Percentiles rank a stretch among this genome's conserved stretches.
These are phyloP conservation scores for Cynodonichthys magdalenae DNA, from an alignment of 2,797 vertebrate genomes.

Conservation along the genomic window DNA sequence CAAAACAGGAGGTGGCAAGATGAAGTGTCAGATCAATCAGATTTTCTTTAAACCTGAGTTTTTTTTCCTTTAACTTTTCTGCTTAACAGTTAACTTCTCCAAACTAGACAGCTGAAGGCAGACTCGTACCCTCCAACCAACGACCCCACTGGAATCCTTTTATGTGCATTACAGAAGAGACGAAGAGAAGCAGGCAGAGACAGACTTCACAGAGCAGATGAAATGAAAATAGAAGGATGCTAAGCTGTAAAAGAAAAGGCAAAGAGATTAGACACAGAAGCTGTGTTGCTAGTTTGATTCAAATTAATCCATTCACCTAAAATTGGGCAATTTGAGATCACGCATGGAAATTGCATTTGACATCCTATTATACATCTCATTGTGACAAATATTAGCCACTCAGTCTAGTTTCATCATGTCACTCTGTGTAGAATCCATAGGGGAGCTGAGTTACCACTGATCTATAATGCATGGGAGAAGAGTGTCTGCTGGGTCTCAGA, in stretches of 20 bases:
- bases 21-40: slow-evolving; percentile 56
- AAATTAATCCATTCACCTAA: slow-evolving; percentile 55
- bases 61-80: slow-evolving; percentile 29
- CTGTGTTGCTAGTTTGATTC: slow-evolving; percentile 54
- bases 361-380: slow-evolving; percentile 48
- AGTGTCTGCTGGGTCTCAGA: slow-evolving; percentile 53
- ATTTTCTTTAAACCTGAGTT: slow-evolving; percentile 36
- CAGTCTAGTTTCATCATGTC: slow-evolving; percentile 45
- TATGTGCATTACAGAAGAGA: slow-evolving; percentile 45
- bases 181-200: slow-evolving; percentile 26
- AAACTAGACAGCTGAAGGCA: slow-evolving; percentile 41
- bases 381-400: slow-evolving; percentile 61
- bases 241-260: slow-evolving; percentile 45
- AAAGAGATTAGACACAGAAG: slow-evolving; percentile 48
- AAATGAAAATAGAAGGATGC: slow-evolving; percentile 38
- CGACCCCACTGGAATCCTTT: slow-evolving; percentile 42
- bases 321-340: slow-evolving; percentile 51
- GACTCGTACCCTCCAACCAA: slow-evolving; percentile 20
- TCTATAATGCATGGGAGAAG: slow-evolving; percentile 68
- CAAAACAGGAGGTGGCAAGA: slow-evolving; percentile 56
- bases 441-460: slow-evolving; percentile 61
- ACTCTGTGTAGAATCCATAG: slow-evolving; percentile 57
- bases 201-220: slow-evolving; percentile 38
- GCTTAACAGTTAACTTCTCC: slow-evolving; percentile 23
- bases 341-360: slow-evolving; percentile 48